Percentiles rank a stretch among this genome's conserved stretches.
Conservation (phyloP, 2,113 vertebrate genomes). For the Lanius collurio region DNA sequence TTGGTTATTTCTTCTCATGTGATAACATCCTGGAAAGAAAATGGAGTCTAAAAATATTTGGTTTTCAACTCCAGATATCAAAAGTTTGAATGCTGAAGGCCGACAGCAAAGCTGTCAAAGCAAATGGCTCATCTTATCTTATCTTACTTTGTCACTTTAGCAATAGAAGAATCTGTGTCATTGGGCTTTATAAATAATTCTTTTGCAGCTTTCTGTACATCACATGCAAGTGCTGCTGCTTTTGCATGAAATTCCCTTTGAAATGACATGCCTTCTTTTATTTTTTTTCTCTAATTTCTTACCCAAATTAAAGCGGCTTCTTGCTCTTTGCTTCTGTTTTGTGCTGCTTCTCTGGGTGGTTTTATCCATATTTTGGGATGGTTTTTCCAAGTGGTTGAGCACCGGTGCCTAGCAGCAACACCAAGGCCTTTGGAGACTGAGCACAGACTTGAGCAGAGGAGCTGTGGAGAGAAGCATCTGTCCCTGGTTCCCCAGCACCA, state of each 20-base stretch:
- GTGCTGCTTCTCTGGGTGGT: background rate
- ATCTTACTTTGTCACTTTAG: background rate
- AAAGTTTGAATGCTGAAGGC: background rate
- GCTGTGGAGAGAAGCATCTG: background rate
- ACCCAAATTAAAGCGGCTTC: background rate
- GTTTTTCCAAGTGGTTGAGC: background rate
- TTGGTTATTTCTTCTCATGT: slow-evolving; percentile 10
- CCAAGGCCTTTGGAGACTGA: background rate
- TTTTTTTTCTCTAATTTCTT: background rate
- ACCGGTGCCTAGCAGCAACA: background rate
- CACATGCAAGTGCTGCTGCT: background rate
- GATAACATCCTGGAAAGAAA: slow-evolving; percentile 28
- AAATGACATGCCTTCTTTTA: background rate
- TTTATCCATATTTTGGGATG: background rate
- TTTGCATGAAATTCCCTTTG: slow-evolving; percentile 6
- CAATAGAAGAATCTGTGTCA: background rate
- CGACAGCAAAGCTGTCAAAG: slow-evolving; percentile 24
- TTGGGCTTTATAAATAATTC: slow-evolving; percentile 62
- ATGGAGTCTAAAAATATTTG: background rate
- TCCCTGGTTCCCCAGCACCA: background rate
- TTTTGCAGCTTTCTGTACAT: slow-evolving; percentile 1
- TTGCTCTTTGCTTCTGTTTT: background rate
- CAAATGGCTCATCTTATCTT: background rate
- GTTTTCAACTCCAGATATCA: slow-evolving; percentile 22
- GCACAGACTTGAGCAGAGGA: background rate